Evolutionary conservation across 2,888 invertebrate species (phyloP), one percentile per base, ranked within the genome.

Genomic region (Sipunculus nudus): DNA sequence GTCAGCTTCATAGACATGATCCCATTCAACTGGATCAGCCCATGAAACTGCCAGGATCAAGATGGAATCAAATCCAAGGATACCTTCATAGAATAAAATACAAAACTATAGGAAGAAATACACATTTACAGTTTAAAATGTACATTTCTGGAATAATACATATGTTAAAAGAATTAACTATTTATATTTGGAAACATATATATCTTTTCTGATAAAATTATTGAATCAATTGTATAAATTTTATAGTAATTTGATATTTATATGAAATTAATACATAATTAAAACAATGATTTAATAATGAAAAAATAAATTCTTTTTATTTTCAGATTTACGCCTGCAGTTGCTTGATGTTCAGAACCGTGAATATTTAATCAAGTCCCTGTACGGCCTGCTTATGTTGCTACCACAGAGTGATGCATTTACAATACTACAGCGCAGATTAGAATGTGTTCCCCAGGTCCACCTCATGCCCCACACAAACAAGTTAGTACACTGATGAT

Each of bases 391-490:
- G 65, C 88, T 99, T 35, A 99, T 99, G 99, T 84, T 99, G 73
- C 86, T 99, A 78, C 99, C 99, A 49, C 99, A 99, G 87, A 94
- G 93, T 49, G 96, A 96, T 82, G 96, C 98, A 38, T 99, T 98
- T 86, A 90, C 91, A 78, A 90, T 92, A 66, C 88, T 99, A 62
- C 87, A 88, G 67, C 88, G 89, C 75, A 87, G 96, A 25, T 88
- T 97, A 29, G 89, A 92, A 77, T 92, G 92, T 83, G 89, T 92
- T 67, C 92, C 92, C 35, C 52, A 86, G 75, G 78, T 88, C 70
- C 88, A 88, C 72, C 79, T 88, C 55, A 70, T 78, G 57, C 74
- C 74, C 16, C 65, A 86, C 35, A 86, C 86, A 71, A 43, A 64
- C 31, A 84, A 82, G 80, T 86, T 80, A 73, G 81, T 80, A 32